Evolutionary conservation across 2,888 invertebrate genomes (phyloP).

Genomic region (Lasioglossum oenotherae): DNA sequence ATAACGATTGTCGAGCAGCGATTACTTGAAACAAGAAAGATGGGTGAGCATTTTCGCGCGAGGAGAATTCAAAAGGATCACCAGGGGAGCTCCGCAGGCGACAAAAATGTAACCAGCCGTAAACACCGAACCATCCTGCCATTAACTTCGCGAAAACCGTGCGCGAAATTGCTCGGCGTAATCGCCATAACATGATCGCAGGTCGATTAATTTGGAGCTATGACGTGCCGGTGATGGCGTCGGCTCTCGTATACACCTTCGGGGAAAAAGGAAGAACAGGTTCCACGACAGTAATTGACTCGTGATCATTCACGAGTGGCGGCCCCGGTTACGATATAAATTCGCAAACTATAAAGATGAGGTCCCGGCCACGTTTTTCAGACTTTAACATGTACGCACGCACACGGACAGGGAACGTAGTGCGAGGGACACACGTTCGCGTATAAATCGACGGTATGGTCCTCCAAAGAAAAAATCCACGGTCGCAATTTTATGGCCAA

Average conservation of each 20-base stretch:
- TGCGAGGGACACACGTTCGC: background rate
- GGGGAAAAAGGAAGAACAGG: slow-evolving; percentile 16
- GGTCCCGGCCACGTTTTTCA: slow-evolving; percentile 26
- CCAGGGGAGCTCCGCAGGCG: background rate
- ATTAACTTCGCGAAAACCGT: slow-evolving; percentile 5
- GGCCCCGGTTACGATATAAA: slow-evolving; percentile 29
- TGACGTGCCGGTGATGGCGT: slow-evolving; percentile 28
- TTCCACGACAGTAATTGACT: slow-evolving; percentile 25
- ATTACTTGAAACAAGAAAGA: too few species aligned
- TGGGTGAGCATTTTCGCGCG: too few species aligned
- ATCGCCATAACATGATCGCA: slow-evolving; percentile 7
- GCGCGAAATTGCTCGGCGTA: slow-evolving; percentile 7
- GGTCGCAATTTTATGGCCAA: slow-evolving; percentile 67
- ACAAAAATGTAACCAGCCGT: slow-evolving; percentile 1
- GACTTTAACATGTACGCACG: slow-evolving; percentile 15
- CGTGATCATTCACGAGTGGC: slow-evolving; percentile 28
- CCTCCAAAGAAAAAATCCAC: slow-evolving; percentile 61
- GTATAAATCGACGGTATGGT: slow-evolving; percentile 57
- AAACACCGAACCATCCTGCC: background rate
- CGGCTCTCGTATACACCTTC: background rate
- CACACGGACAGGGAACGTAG: background rate
- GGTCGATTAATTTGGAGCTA: slow-evolving; percentile 27
- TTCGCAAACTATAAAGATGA: slow-evolving; percentile 4
- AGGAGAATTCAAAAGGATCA: background rate
- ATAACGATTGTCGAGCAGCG: too few species aligned